Conservation (phyloP, 2,888 invertebrate genomes). For the Andrena haemorrhoa region DNA sequence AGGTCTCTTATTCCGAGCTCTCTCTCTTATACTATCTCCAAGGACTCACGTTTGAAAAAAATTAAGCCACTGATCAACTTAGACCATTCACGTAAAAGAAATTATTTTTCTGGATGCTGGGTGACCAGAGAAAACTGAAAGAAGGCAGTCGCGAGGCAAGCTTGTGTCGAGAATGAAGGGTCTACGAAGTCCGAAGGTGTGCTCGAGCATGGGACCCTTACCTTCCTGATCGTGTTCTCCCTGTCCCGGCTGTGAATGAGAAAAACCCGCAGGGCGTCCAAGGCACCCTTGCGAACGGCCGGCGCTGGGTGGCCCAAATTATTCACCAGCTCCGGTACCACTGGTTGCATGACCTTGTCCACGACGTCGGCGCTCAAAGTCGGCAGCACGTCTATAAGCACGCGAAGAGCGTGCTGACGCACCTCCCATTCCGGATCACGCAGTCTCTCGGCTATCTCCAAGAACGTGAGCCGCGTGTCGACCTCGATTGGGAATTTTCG, state of each 20-base stretch:
- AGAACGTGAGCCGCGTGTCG: conserved; percentile 89
- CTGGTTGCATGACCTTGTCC: conserved; percentile 88
- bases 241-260: conserved; percentile 89
- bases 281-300: conserved; percentile 92
- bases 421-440: conserved; percentile 94
- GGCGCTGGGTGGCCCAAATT: conserved; percentile 93
- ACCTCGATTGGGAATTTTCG: conserved; percentile 90
- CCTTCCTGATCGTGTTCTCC: conserved; percentile 89
- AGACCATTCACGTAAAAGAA: too few species aligned
- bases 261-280: conserved; percentile 91
- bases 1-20: too few species aligned
- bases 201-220: conserved; percentile 71
- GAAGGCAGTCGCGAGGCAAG: too few species aligned
- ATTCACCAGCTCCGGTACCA: conserved; percentile 90
- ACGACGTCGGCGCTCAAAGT: conserved; percentile 88
- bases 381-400: conserved; percentile 92
- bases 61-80: too few species aligned
- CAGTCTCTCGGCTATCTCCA: conserved; percentile 90
- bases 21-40: too few species aligned
- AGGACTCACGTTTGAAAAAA: too few species aligned
- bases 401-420: conserved; percentile 92
- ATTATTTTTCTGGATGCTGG: too few species aligned
- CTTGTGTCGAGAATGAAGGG: too few species aligned
- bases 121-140: too few species aligned
- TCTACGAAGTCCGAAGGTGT: too few species aligned